These are phyloP conservation scores for Osedax frankpressi DNA, from an alignment of 2,888 invertebrate genomes.

Conservation along the genomic window DNA sequence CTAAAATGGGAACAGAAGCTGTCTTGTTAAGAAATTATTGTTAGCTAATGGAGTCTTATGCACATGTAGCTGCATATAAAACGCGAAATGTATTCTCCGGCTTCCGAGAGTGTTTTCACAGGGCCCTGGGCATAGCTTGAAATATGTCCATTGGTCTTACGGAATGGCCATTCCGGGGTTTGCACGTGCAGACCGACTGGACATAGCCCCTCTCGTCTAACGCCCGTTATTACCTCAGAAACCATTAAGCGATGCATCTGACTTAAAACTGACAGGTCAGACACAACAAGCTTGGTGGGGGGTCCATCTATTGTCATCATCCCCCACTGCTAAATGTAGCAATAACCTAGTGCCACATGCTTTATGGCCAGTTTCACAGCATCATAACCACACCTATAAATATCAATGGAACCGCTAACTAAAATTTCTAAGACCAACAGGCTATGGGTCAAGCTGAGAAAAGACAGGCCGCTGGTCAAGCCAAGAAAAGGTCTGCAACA, in stretches of 20 bases:
- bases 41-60: constrained; percentile 2
- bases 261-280: constrained; percentile 6
- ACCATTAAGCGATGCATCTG: constrained; percentile 3
- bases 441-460: not conserved
- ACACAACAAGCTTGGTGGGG: not conserved
- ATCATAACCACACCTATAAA: constrained; percentile 9
- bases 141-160: constrained; percentile 6
- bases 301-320: not conserved
- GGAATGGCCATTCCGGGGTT: not conserved
- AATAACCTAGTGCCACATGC: not conserved
- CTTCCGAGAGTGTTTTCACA: constrained; percentile 8
- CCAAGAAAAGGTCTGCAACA: not conserved
- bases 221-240: constrained; percentile 6
- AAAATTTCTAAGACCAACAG: not conserved
- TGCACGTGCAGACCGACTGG: not conserved
- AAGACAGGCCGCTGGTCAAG: too few species aligned
- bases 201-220: constrained; percentile 5
- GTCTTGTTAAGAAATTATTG: constrained; percentile 6
- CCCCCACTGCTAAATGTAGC: constrained; percentile 6
- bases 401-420: not conserved
- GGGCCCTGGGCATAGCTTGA: constrained; percentile 1
- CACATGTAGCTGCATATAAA: constrained; percentile 1
- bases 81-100: not conserved
- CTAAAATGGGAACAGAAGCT: constrained; percentile 9
- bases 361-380: constrained; percentile 6